phyloP scores from a whole-genome alignment of 2,113 vertebrate genomes.

The Lepus europaeus region DNA sequence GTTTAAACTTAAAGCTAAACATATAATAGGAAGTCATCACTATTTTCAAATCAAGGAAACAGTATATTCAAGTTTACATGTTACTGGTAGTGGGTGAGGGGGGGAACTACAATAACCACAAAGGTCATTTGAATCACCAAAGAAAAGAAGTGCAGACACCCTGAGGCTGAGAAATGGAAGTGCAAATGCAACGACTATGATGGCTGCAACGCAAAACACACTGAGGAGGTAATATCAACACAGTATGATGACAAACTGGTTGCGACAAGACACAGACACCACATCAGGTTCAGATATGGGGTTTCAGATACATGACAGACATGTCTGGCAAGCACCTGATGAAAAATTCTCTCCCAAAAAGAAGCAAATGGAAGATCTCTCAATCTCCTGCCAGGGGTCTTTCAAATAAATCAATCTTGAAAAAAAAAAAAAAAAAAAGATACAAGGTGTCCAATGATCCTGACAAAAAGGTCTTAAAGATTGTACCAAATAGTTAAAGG shows the following conservation, averaged over 20 bases:
- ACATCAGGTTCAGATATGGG: background rate
- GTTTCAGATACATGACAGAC: background rate
- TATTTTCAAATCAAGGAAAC: background rate
- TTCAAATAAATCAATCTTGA: background rate
- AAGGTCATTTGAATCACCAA: background rate
- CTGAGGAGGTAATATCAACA: background rate
- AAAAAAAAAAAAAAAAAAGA: background rate
- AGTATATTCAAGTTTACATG: background rate
- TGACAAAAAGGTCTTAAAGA: conserved; percentile 13
- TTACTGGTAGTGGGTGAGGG: background rate
- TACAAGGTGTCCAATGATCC: background rate
- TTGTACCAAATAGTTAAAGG: background rate
- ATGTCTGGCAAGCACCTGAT: background rate
- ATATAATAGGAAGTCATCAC: background rate
- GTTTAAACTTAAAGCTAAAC: background rate
- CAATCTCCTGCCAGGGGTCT: background rate
- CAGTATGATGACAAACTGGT: background rate
- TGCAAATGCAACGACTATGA: background rate
- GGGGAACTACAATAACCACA: background rate
- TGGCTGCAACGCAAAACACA: background rate
- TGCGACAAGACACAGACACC: background rate
- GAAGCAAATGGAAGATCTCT: background rate
- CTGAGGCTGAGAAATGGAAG: background rate
- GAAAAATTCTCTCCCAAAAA: background rate
- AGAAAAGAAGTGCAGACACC: background rate